A percentile compares a stretch with the other conserved stretches of the same genome.
These are phyloP conservation scores for Picus viridis DNA, from an alignment of 2,797 vertebrate genomes.

Conservation along the genomic window DNA sequence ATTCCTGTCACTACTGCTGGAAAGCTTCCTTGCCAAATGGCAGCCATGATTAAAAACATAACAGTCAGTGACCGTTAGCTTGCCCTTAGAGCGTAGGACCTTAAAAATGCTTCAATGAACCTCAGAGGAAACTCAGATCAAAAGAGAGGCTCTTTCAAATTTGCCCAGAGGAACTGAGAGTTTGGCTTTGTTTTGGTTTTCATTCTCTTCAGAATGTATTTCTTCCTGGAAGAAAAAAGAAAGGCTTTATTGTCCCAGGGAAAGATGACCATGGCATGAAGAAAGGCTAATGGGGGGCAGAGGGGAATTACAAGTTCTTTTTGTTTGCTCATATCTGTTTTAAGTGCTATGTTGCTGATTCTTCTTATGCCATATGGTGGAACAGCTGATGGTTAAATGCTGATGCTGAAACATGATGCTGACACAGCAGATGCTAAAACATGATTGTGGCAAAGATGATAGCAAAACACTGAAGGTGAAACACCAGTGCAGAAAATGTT, in stretches of 20 bases:
- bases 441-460: slow-evolving; percentile 53
- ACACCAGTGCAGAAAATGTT: neutral
- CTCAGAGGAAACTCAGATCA: slow-evolving; percentile 20
- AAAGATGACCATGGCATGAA: neutral
- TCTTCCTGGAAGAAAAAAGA: neutral
- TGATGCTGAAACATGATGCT: slow-evolving; percentile 69
- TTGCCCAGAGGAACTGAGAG: neutral
- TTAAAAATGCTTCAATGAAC: slow-evolving; percentile 52
- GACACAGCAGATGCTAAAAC: slow-evolving; percentile 68
- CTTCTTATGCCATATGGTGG: slow-evolving; percentile 68
- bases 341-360: slow-evolving; percentile 44
- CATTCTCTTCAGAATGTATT: neutral
- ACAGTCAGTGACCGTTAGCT: slow-evolving; percentile 33
- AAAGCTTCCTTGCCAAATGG: slow-evolving; percentile 13
- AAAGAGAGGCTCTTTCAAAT: neutral
- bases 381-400: slow-evolving; percentile 76
- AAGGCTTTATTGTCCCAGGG: neutral
- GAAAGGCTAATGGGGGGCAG: neutral
- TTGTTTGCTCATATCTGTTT: slow-evolving; percentile 25
- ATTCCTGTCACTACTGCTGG: neutral
- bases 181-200: neutral
- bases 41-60: neutral
- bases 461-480: slow-evolving; percentile 67
- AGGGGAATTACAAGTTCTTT: neutral
- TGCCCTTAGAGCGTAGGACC: neutral